Percentiles rank a stretch among this genome's conserved stretches.
phyloP scores from a whole-genome alignment of 2,113 vertebrate genomes.

The Sula dactylatra region DNA sequence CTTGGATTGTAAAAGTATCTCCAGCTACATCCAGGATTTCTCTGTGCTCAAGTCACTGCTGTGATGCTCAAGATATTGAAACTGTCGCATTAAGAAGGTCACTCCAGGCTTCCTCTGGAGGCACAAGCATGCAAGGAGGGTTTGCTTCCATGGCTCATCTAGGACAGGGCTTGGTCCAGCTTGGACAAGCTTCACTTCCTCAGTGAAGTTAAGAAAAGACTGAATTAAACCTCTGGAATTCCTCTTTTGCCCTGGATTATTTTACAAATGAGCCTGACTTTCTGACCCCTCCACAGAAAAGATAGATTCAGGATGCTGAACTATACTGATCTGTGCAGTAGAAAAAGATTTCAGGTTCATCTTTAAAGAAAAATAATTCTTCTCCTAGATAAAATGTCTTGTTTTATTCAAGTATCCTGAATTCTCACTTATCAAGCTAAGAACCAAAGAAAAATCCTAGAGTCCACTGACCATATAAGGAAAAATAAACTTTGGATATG shows the following conservation, averaged over 20 bases:
- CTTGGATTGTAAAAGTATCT: too few species aligned
- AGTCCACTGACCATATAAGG: not conserved
- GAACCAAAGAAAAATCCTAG: not conserved
- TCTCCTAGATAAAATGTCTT: not conserved
- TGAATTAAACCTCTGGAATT: not conserved
- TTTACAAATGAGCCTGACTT: not conserved
- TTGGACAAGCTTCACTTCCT: too few species aligned
- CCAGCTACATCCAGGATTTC: not conserved
- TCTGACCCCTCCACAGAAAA: not conserved
- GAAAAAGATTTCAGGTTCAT: not conserved
- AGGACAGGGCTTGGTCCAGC: not conserved
- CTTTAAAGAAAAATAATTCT: not conserved
- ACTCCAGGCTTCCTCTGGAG: not conserved
- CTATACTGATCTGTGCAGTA: not conserved
- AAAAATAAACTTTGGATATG: not conserved
- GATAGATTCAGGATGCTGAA: not conserved
- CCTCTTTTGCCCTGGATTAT: not conserved
- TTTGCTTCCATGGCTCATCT: not conserved
- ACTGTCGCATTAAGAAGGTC: not conserved
- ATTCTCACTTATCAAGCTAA: not conserved
- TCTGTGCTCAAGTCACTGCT: not conserved
- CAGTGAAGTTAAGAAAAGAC: not conserved
- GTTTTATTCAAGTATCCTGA: not conserved
- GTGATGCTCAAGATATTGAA: not conserved
- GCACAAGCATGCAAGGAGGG: not conserved